A percentile compares a stretch with the other conserved stretches of the same genome.
phyloP scores from a whole-genome alignment of 2,797 vertebrate genomes.

The Crenichthys baileyi region DNA sequence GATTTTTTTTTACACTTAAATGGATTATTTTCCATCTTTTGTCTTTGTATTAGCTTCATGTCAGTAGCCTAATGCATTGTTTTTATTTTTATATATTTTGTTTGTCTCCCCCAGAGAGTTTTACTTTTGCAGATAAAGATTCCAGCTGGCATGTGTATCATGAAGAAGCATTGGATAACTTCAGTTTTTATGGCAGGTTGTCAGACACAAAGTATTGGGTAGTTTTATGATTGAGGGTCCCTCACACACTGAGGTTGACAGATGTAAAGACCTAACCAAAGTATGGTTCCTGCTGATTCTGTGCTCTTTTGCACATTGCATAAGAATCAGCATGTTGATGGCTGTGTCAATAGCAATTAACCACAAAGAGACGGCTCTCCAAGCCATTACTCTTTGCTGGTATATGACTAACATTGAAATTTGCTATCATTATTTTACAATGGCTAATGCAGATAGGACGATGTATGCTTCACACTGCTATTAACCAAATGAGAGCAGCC shows the following conservation, averaged over 20 bases:
- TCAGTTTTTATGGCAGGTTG: conserved; percentile 25
- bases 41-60: neutral
- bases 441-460: neutral
- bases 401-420: neutral
- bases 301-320: conserved; percentile 1
- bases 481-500: neutral
- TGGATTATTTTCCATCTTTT: neutral
- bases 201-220: conserved; percentile 24
- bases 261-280: conserved; percentile 2
- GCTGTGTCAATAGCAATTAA: conserved; percentile 1
- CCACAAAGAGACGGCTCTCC: neutral
- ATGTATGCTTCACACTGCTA: neutral
- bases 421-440: neutral
- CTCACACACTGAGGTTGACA: conserved; percentile 18
- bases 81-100: neutral
- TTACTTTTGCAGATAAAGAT: neutral
- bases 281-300: neutral
- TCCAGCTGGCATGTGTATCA: conserved; percentile 29
- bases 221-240: conserved; percentile 13
- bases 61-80: neutral
- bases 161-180: conserved; percentile 20
- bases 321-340: neutral
- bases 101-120: conserved; percentile 6
- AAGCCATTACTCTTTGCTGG: neutral
- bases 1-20: neutral